Conservation (phyloP, 2,113 vertebrate species). For the Atherinomorus stipes region DNA sequence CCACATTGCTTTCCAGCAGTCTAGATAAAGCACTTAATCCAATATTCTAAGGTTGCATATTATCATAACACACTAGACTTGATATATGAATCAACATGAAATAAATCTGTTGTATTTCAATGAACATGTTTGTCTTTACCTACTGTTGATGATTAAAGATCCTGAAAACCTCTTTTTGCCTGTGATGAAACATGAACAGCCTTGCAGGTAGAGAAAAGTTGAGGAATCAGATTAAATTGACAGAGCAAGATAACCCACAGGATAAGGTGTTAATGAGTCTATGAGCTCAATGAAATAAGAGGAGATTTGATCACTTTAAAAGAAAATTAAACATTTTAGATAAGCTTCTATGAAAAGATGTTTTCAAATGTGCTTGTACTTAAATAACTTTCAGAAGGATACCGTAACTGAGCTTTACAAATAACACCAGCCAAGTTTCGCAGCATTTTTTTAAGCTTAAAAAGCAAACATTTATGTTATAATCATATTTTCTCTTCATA, state of each 20-base stretch:
- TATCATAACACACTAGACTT: too few species aligned
- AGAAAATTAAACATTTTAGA: too few species aligned
- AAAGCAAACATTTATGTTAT: too few species aligned
- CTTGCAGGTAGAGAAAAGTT: background rate
- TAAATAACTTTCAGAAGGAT: too few species aligned
- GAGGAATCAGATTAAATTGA: background rate
- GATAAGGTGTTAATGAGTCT: slow-evolving; percentile 5
- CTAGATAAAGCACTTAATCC: slow-evolving; percentile 3
- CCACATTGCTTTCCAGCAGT: background rate
- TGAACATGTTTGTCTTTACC: background rate
- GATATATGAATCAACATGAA: background rate
- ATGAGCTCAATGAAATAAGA: background rate
- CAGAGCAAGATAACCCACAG: background rate
- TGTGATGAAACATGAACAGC: background rate
- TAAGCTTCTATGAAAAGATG: too few species aligned
- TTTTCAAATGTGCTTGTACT: too few species aligned
- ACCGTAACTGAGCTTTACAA: too few species aligned
- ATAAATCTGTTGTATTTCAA: background rate
- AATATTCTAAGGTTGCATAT: background rate
- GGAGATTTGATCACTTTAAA: too few species aligned
- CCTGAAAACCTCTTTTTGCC: background rate
- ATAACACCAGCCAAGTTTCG: too few species aligned
- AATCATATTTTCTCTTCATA: too few species aligned
- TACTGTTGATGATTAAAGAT: background rate
- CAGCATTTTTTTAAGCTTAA: too few species aligned